Evolutionary conservation across 2,797 vertebrate species (phyloP).

Genomic region (Ataeniobius toweri): DNA sequence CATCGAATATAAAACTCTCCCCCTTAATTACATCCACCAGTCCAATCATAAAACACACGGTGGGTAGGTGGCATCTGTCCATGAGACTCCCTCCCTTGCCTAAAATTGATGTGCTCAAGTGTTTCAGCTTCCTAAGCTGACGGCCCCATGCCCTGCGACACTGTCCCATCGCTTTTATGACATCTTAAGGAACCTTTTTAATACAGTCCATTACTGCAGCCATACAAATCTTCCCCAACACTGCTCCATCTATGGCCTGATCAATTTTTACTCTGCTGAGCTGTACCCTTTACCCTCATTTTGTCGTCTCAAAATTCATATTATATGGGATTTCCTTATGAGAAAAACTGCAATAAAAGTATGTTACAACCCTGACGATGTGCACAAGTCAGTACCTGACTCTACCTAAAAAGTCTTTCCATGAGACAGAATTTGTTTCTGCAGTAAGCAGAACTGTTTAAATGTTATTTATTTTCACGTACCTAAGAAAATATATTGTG

Average conservation of each 20-base stretch:
- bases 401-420: slow-evolving; percentile 88
- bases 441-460: slow-evolving; percentile 99
- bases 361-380: slow-evolving; percentile 86
- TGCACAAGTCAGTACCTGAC: slow-evolving; percentile 84
- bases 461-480: slow-evolving; percentile 99
- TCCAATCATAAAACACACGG: slow-evolving; percentile 81
- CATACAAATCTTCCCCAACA: slow-evolving; percentile 99
- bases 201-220: slow-evolving; percentile 99
- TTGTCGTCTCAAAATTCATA: slow-evolving; percentile 98
- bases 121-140: slow-evolving; percentile 50
- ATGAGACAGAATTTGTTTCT: slow-evolving; percentile 99
- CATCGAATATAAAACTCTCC: slow-evolving; percentile 77
- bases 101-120: slow-evolving; percentile 79
- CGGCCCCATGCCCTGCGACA: slow-evolving; percentile 59
- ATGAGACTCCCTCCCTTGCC: slow-evolving; percentile 39
- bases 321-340: slow-evolving; percentile 93
- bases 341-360: slow-evolving; percentile 97
- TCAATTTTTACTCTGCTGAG: slow-evolving; percentile 99
- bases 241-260: slow-evolving; percentile 94
- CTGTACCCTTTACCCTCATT: slow-evolving; percentile 91
- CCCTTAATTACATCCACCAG: slow-evolving; percentile 77
- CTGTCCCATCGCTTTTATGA: slow-evolving; percentile 83
- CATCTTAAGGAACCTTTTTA: slow-evolving; percentile 98
- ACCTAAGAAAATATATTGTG: slow-evolving; percentile 99
- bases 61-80: slow-evolving; percentile 78